phyloP scores from a whole-genome alignment of 1,140 invertebrate genomes.

The Homarus americanus region DNA sequence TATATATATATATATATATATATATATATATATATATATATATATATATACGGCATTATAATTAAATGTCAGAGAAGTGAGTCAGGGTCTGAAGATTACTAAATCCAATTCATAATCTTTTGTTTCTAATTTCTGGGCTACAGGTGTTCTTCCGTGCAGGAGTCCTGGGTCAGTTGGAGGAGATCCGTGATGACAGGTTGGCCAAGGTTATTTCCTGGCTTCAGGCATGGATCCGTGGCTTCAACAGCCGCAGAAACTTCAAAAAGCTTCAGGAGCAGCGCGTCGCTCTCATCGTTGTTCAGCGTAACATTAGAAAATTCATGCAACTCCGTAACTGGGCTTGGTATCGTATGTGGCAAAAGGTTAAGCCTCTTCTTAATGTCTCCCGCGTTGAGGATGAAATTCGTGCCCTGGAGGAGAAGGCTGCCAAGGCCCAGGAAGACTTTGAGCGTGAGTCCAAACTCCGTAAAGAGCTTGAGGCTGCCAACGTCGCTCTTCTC shows the following conservation, averaged over 20 bases:
- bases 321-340: conserved; percentile 83
- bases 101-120: no score
- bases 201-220: conserved; percentile 99
- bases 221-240: conserved; percentile 95
- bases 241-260: conserved; percentile 91
- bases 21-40: no score
- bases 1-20: no score
- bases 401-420: conserved; percentile 75
- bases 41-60: no score
- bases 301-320: conserved; percentile 84
- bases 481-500: conserved; percentile 80
- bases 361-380: conserved; percentile 79
- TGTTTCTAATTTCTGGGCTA: background rate
- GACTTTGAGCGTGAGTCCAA: conserved; percentile 81
- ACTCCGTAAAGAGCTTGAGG: conserved; percentile 82
- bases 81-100: no score
- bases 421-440: conserved; percentile 80
- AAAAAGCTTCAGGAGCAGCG: conserved; percentile 98
- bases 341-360: conserved; percentile 83
- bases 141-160: conserved; percentile 83
- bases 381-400: conserved; percentile 58
- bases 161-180: conserved; percentile 55
- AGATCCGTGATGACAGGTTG: conserved; percentile 82
- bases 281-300: conserved; percentile 82
- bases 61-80: no score